Percentiles rank a stretch among this genome's conserved stretches.
These are phyloP conservation scores for Odontamblyopus lacepedii DNA, from an alignment of 2,797 vertebrate species.

Conservation along the genomic window DNA sequence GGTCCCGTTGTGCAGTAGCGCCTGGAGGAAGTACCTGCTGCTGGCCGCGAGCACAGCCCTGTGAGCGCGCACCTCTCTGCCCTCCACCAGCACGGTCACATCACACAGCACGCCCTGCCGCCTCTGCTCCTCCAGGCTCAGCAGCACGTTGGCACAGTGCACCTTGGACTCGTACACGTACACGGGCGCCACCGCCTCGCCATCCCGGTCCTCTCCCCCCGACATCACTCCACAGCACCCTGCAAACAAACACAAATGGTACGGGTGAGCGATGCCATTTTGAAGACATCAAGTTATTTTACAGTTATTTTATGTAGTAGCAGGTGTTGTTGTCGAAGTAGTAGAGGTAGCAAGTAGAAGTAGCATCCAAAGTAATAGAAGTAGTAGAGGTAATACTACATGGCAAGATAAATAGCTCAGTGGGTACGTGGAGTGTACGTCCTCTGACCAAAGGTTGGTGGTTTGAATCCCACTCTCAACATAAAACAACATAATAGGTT, in stretches of 20 bases:
- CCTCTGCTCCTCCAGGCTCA: conserved; percentile 96
- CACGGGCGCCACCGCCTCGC: conserved; percentile 89
- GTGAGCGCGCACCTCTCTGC: conserved; percentile 91
- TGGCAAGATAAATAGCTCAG: no score
- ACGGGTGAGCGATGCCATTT: neutral
- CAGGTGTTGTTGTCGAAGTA: neutral
- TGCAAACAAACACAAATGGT: conserved; percentile 13
- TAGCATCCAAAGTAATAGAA: no score
- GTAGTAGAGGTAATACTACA: no score
- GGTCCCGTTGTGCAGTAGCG: conserved; percentile 77
- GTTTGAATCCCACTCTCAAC: no score
- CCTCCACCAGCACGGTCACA: conserved; percentile 90
- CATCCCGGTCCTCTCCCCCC: conserved; percentile 52
- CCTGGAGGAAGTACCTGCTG: conserved; percentile 94
- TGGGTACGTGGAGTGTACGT: no score
- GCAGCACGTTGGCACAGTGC: conserved; percentile 94
- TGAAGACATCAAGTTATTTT: neutral
- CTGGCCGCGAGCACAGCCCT: conserved; percentile 92
- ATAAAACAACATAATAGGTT: no score
- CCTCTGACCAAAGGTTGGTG: no score
- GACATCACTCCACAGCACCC: conserved; percentile 64
- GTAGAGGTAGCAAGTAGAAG: neutral
- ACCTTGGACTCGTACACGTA: conserved; percentile 97
- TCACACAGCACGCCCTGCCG: conserved; percentile 94
- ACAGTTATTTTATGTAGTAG: neutral